phyloP scores from a whole-genome alignment of 2,888 invertebrate genomes.

The Leptopterna dolabrata region DNA sequence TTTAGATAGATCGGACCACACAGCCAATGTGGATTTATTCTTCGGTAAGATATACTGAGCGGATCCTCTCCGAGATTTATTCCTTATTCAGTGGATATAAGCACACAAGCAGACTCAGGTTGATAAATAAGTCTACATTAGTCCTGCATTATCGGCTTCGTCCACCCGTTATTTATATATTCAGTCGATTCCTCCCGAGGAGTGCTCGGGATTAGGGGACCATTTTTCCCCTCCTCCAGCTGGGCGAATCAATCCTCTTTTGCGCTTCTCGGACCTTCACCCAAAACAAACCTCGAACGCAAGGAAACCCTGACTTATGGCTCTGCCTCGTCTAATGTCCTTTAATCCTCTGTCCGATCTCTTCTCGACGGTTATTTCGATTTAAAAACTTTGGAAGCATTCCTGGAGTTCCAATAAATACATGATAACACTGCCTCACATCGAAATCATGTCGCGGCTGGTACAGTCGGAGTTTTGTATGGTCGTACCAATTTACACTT shows the following conservation, averaged over 20 bases:
- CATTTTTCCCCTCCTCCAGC: background rate
- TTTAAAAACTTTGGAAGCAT: background rate
- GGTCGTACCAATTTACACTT: no score
- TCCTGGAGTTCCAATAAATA: background rate
- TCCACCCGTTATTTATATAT: constrained; percentile 56
- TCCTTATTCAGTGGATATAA: constrained; percentile 57
- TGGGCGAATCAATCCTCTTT: constrained; percentile 51
- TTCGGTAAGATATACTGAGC: constrained; percentile 58
- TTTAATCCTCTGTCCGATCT: background rate
- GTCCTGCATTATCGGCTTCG: constrained; percentile 60
- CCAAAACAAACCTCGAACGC: constrained; percentile 32
- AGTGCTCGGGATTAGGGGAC: constrained; percentile 50
- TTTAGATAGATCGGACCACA: constrained; percentile 60
- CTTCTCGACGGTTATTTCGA: background rate
- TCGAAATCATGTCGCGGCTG: no score
- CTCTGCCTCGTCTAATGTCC: constrained; percentile 19
- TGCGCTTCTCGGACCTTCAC: constrained; percentile 8
- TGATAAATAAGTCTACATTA: constrained; percentile 61
- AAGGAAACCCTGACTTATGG: constrained; percentile 31
- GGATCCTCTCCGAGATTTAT: constrained; percentile 59
- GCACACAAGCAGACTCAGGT: constrained; percentile 57
- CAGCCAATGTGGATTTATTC: constrained; percentile 60
- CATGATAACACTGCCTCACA: no score
- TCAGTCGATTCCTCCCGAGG: constrained; percentile 55
- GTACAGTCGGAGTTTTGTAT: no score